These are phyloP conservation scores for Crenichthys baileyi DNA, from an alignment of 2,797 vertebrate genomes.

Conservation along the genomic window DNA sequence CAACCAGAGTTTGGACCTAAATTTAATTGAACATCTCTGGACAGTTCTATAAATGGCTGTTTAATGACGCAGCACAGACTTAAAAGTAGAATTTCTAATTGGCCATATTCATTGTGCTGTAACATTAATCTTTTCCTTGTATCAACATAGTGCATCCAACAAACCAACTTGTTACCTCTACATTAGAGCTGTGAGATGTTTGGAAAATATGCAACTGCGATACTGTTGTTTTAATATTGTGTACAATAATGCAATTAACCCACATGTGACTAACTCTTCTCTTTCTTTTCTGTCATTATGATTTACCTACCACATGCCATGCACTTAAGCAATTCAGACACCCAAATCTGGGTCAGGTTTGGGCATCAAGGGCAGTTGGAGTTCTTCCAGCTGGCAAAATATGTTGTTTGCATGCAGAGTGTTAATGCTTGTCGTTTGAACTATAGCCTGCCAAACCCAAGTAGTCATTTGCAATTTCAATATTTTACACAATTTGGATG, in stretches of 20 bases:
- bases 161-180: neutral
- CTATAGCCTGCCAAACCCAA: neutral
- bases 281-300: neutral
- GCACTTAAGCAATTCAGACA: neutral
- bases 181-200: neutral
- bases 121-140: no score
- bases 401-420: neutral
- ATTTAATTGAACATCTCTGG: no score
- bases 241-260: neutral
- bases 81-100: no score
- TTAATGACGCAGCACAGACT: no score
- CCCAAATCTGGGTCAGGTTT: neutral
- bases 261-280: neutral
- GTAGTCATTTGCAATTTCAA: neutral
- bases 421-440: neutral
- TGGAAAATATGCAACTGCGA: neutral
- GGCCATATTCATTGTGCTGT: no score
- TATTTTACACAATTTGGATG: neutral
- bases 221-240: neutral
- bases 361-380: no score
- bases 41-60: no score
- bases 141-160: neutral
- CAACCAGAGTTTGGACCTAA: no score
- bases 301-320: neutral
- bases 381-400: no score